Conservation (phyloP, 2,797 vertebrate genomes). For the Onychomys arenicola region DNA sequence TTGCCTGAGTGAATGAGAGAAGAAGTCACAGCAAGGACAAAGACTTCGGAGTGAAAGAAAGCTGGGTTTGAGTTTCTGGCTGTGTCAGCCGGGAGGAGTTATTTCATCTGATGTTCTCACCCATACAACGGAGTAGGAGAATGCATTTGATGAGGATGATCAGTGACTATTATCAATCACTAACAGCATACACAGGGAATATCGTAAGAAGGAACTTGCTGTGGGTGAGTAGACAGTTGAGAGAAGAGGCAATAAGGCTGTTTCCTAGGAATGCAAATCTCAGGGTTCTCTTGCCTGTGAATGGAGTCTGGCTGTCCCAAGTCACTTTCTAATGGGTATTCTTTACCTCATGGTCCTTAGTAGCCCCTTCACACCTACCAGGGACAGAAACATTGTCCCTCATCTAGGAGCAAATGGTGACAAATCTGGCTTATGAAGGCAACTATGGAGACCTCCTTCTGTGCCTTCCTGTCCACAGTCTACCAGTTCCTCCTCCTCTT, state of each 20-base stretch:
- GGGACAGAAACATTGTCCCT: not conserved
- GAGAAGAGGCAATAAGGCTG: not conserved
- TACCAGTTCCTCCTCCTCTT: not conserved
- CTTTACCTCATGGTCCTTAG: accelerated
- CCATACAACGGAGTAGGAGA: not conserved
- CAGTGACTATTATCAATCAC: not conserved
- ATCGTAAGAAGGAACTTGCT: not conserved
- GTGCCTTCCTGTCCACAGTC: not conserved
- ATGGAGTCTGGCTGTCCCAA: not conserved
- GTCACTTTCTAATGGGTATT: not conserved
- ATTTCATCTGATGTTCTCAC: not conserved
- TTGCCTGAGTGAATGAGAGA: not conserved
- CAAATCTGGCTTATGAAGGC: not conserved
- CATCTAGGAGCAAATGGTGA: not conserved
- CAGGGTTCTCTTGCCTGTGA: not conserved
- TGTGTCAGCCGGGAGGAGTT: not conserved
- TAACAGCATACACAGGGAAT: too few species aligned
- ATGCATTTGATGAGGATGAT: not conserved
- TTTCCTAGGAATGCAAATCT: not conserved
- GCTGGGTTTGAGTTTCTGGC: not conserved
- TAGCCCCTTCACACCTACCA: accelerated
- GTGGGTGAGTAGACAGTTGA: not conserved
- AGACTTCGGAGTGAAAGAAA: not conserved
- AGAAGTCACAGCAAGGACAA: not conserved
- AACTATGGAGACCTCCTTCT: too few species aligned